These are phyloP conservation scores for Drosophila imparisetae DNA, from an alignment of 2,888 invertebrate genomes.

Conservation along the genomic window DNA sequence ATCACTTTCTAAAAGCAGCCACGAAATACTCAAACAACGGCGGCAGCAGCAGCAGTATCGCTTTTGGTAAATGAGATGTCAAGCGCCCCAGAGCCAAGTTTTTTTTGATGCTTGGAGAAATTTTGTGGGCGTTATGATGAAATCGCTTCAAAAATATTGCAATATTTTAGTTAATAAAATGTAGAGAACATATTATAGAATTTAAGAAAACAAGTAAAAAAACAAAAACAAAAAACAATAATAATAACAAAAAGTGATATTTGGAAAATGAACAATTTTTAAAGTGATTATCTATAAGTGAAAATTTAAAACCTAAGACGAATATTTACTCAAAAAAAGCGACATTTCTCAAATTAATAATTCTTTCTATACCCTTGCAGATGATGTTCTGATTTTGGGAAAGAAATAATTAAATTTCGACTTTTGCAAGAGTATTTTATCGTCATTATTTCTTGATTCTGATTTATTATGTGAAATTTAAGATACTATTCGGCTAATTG, in stretches of 20 bases:
- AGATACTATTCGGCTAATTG: background rate
- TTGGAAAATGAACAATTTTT: conserved; percentile 9
- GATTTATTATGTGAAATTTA: background rate
- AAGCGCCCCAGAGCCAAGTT: conserved; percentile 4
- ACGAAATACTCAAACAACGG: conserved; percentile 61
- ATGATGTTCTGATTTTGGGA: background rate
- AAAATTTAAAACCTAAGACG: conserved; percentile 11
- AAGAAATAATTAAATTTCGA: background rate
- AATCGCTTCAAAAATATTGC: conserved; percentile 19
- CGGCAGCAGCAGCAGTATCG: conserved; percentile 39
- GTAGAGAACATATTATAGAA: background rate
- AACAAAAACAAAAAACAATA: background rate
- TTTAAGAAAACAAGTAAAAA: background rate
- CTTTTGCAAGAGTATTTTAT: background rate
- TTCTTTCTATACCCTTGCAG: background rate
- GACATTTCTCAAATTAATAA: background rate
- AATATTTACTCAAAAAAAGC: conserved; percentile 22
- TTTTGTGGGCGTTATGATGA: conserved; percentile 1
- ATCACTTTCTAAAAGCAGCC: conserved; percentile 54
- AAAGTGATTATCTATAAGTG: conserved; percentile 2
- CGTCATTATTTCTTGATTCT: background rate
- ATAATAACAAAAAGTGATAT: conserved; percentile 27
- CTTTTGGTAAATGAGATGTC: conserved; percentile 82
- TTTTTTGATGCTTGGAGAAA: background rate
- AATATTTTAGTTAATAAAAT: conserved; percentile 20